A percentile compares a stretch with the other conserved stretches of the same genome.
phyloP scores from a whole-genome alignment of 2,113 vertebrate species.

The Picathartes gymnocephalus region DNA sequence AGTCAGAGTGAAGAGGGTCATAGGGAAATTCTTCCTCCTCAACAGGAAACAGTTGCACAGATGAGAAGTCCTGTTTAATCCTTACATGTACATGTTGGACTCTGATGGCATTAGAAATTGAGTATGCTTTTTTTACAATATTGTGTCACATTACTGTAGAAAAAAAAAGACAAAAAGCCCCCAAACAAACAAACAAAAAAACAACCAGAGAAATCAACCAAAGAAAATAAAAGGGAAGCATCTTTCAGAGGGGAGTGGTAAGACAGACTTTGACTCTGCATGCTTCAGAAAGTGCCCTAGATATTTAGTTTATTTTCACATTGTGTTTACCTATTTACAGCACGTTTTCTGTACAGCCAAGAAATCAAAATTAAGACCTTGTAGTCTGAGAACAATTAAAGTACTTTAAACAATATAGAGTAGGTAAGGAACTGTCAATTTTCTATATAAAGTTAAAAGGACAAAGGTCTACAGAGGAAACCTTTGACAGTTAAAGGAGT shows the following conservation, averaged over 20 bases:
- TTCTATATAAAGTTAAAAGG: background rate
- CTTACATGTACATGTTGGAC: background rate
- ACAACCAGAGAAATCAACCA: rapidly evolving
- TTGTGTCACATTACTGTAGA: background rate
- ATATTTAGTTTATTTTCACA: background rate
- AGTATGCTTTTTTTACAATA: background rate
- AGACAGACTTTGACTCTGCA: background rate
- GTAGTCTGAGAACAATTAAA: background rate
- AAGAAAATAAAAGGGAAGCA: background rate
- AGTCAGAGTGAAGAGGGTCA: background rate
- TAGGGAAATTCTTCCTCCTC: background rate
- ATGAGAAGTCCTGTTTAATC: background rate
- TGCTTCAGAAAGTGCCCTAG: background rate
- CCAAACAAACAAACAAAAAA: background rate
- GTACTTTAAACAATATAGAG: background rate
- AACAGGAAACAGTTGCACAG: background rate
- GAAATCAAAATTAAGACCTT: background rate
- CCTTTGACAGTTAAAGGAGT: background rate
- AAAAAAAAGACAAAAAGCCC: background rate
- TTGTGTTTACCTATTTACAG: background rate
- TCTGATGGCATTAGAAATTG: rapidly evolving
- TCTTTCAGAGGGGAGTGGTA: background rate
- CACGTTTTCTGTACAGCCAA: background rate
- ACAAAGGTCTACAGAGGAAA: background rate
- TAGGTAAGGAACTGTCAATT: background rate